Percentiles rank a stretch among this genome's conserved stretches.
These are phyloP conservation scores for Lagorchestes hirsutus DNA, from an alignment of 2,797 vertebrate species.

Conservation along the genomic window DNA sequence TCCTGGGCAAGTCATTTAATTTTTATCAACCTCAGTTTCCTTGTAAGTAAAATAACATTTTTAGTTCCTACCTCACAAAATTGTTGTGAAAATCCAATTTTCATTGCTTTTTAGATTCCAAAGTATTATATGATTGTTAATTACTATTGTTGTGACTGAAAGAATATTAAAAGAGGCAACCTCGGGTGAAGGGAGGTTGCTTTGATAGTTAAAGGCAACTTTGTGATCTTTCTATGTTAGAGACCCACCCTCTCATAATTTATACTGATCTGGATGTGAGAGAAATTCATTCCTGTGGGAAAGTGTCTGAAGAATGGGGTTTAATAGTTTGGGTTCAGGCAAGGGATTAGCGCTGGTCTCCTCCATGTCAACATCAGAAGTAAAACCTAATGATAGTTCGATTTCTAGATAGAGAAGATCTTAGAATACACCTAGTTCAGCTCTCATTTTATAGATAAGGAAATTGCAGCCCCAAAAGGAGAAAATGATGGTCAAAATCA, in stretches of 20 bases:
- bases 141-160: not conserved
- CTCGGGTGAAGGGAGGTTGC: not conserved
- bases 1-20: not conserved
- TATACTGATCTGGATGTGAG: not conserved
- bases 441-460: not conserved
- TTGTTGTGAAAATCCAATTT: not conserved
- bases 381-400: not conserved
- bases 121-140: not conserved
- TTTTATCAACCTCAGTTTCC: not conserved
- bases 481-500: not conserved
- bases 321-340: not conserved
- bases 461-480: not conserved
- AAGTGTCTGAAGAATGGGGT: not conserved
- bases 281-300: not conserved
- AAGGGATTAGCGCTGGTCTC: not conserved
- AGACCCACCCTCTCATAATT: not conserved
- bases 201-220: not conserved
- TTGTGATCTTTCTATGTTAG: not conserved
- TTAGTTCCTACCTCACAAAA: not conserved
- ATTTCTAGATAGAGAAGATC: not conserved
- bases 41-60: not conserved
- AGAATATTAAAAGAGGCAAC: not conserved
- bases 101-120: not conserved
- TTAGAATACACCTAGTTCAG: not conserved
- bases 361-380: not conserved